These are phyloP conservation scores for Brachymystax lenok DNA, from an alignment of 2,797 vertebrate species.

Conservation along the genomic window DNA sequence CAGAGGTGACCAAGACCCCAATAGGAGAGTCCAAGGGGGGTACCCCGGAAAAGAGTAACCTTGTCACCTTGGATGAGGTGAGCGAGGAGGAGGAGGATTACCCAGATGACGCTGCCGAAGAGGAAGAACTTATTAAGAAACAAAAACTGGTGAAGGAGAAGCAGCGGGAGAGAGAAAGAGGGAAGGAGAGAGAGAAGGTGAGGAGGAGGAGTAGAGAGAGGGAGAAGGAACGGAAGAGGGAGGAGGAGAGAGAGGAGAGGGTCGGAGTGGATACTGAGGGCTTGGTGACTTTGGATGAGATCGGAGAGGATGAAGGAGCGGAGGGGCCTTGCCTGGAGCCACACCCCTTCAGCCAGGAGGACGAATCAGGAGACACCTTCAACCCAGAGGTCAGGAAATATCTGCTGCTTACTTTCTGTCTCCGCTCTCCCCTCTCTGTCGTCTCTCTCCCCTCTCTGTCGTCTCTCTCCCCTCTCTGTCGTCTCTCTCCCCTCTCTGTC, in stretches of 20 bases:
- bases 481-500: neutral
- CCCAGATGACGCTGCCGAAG: slow-evolving; percentile 39
- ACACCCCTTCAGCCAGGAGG: slow-evolving; percentile 30
- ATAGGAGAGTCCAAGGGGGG: neutral
- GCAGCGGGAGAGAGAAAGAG: neutral
- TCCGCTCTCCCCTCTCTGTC: neutral
- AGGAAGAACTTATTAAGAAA: slow-evolving; percentile 43
- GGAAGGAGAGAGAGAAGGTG: slow-evolving; percentile 26
- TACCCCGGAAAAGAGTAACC: slow-evolving; percentile 20
- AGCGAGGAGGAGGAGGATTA: slow-evolving; percentile 80
- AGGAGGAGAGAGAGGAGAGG: neutral
- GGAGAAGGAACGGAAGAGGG: slow-evolving; percentile 32
- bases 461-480: neutral
- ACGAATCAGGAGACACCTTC: slow-evolving; percentile 40
- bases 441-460: neutral
- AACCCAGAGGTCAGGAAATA: slow-evolving; percentile 63
- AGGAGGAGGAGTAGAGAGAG: slow-evolving; percentile 64
- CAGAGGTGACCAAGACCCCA: neutral
- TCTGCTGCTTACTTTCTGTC: neutral
- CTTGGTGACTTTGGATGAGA: slow-evolving; percentile 71
- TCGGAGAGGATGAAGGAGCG: slow-evolving; percentile 62
- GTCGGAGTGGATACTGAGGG: slow-evolving; percentile 28
- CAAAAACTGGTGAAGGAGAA: slow-evolving; percentile 28
- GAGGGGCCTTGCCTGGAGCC: slow-evolving; percentile 23
- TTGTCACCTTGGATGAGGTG: slow-evolving; percentile 78